Conservation (phyloP, 2,888 invertebrate species). For the Nyleta sp. region DNA sequence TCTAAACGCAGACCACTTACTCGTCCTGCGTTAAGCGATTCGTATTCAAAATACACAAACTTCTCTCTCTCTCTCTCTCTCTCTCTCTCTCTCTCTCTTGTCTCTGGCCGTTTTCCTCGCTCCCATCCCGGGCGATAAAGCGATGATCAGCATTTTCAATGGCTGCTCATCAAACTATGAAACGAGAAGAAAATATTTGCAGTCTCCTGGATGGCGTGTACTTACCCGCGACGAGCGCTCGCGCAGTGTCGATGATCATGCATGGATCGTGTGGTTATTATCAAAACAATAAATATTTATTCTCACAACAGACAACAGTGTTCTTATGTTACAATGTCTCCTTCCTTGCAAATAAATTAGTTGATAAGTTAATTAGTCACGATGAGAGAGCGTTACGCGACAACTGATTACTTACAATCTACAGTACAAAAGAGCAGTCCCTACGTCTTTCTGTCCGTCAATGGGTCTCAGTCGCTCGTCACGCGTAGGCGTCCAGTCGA, state of each 20-base stretch:
- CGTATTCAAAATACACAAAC: conserved; percentile 37
- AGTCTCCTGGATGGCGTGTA: conserved; percentile 19
- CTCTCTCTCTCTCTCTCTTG: neutral
- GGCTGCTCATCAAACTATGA: conserved; percentile 34
- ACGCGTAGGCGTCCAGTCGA: conserved; percentile 56
- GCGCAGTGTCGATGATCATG: neutral
- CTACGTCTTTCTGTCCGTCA: conserved; percentile 35
- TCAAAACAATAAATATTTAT: conserved; percentile 80
- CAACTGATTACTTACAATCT: conserved; percentile 41
- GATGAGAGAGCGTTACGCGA: conserved; percentile 64
- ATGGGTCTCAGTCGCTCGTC: conserved; percentile 43
- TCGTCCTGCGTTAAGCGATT: conserved; percentile 48
- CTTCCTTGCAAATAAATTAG: conserved; percentile 69
- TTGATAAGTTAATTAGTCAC: conserved; percentile 62
- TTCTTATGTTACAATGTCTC: conserved; percentile 67
- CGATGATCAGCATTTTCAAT: conserved; percentile 30
- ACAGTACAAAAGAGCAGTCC: conserved; percentile 44
- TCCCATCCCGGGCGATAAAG: conserved; percentile 36
- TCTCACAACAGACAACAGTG: conserved; percentile 72
- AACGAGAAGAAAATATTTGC: conserved; percentile 37
- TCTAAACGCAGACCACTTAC: conserved; percentile 47
- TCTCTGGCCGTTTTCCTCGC: neutral
- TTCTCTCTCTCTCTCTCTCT: conserved; percentile 9
- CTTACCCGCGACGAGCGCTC: conserved; percentile 19
- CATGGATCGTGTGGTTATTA: conserved; percentile 48